Base-by-base conservation (phyloP, 2,797 vertebrate species). In the Danio kyathit region DNA sequence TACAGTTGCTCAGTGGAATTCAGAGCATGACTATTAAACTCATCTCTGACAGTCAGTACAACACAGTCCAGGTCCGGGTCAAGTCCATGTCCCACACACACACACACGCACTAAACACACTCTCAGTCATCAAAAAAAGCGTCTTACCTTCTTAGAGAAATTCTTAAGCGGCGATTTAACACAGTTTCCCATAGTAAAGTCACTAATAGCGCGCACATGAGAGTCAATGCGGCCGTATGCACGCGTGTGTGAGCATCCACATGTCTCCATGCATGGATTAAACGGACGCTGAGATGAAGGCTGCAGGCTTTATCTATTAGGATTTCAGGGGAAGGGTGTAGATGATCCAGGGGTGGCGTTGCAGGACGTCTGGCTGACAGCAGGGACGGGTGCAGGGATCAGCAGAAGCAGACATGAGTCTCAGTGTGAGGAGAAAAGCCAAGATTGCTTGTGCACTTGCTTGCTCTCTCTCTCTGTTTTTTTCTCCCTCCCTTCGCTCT, bases 91-190 rank as follows among this genome's bases (percentile, higher is more conserved):
- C 46, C 10, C 48, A 41, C 57, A 48, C 64, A 73, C 49, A 41
- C 57, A 40, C 64, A 73, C 49, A 29, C 29, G 1, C 46, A 80
- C 48, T n/a, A 73, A 43, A 57, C 69, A 76, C 76, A 73, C 16
- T 41, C 56, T 57, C 88, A 17, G 70, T 82, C 40, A 57, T 44
- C 46, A 80, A 70, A 86, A 56, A 88, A 83, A 81, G 7, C 66
- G 82, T 93, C 97, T 91, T 99, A 99, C 97, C 98, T 99, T 98
- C 92, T 96, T 97, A 80, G 95, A 97, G 95, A 97, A 95, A 89
- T 93, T 95, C 95, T 95, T 97, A 89, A 98, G 94, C 88, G 95
- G 95, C 84, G 97, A 97, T 95, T 98, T 98, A 93, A 99, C 95
- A 92, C 96, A 98, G 95, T 98, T 99, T 89, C 97, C 97, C 97